phyloP scores from a whole-genome alignment of 2,888 invertebrate genomes.

The Chalcis sispes region DNA sequence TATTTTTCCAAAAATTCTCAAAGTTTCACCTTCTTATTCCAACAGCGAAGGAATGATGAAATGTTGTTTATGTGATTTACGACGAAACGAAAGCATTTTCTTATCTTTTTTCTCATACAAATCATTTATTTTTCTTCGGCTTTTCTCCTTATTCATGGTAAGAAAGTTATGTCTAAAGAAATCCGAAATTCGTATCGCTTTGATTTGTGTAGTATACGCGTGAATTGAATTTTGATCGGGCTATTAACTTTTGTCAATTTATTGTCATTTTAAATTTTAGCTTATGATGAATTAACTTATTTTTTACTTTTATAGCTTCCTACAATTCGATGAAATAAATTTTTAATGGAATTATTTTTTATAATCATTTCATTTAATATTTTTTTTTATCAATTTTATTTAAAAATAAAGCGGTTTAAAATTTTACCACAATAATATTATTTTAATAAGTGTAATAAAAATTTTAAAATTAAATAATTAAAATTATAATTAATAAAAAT shows the following conservation, averaged over 20 bases:
- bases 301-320: too few relatives aligned
- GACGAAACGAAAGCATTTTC: constrained; percentile 13
- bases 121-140: constrained; percentile 6
- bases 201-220: background rate
- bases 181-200: background rate
- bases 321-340: too few relatives aligned
- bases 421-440: too few relatives aligned
- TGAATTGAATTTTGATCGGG: background rate
- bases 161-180: background rate
- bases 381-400: too few relatives aligned
- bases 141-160: background rate
- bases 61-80: constrained; percentile 34
- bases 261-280: too few relatives aligned
- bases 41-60: constrained; percentile 36
- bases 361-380: too few relatives aligned
- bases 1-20: constrained; percentile 7
- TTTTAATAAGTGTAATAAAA: too few relatives aligned
- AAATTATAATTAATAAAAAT: too few relatives aligned
- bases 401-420: too few relatives aligned
- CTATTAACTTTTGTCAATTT: background rate
- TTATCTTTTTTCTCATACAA: background rate
- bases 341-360: too few relatives aligned
- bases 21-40: constrained; percentile 17
- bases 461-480: too few relatives aligned
- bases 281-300: too few relatives aligned